These are phyloP conservation scores for Nylanderia fulva DNA, from an alignment of 1,140 invertebrate species.

Conservation along the genomic window DNA sequence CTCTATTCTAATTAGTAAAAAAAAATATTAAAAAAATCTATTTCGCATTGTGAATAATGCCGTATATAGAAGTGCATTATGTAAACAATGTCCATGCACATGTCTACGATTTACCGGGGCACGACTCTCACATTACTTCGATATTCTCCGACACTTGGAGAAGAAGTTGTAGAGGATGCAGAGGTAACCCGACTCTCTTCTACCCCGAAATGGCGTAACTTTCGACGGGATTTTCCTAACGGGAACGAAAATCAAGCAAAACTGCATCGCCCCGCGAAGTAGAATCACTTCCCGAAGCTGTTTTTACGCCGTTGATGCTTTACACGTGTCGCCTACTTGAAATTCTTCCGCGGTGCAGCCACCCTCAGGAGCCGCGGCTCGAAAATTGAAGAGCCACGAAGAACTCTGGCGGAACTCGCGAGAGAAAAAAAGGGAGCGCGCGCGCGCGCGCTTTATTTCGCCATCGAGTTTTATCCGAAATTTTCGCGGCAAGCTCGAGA, in stretches of 20 bases:
- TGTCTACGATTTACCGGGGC: background rate
- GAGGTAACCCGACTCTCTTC: too few species aligned
- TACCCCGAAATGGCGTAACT: slow-evolving; percentile 40
- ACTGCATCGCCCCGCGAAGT: slow-evolving; percentile 47
- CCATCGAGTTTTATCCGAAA: slow-evolving; percentile 48
- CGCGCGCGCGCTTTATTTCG: slow-evolving; percentile 42
- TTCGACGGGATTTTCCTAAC: slow-evolving; percentile 35
- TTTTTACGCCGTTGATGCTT: slow-evolving; percentile 43
- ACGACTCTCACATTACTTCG: background rate
- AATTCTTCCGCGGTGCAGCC: slow-evolving; percentile 43
- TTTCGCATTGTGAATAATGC: background rate
- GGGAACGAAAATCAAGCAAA: slow-evolving; percentile 44
- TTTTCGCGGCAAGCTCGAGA: slow-evolving; percentile 46
- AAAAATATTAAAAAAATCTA: too few species aligned
- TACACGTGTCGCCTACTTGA: slow-evolving; percentile 61
- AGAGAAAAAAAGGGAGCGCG: background rate
- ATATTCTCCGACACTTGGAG: slow-evolving; percentile 12
- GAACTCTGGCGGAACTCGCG: slow-evolving; percentile 12
- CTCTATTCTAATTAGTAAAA: background rate
- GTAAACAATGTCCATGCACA: background rate
- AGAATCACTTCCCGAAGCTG: slow-evolving; percentile 42
- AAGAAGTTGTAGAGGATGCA: slow-evolving; percentile 29
- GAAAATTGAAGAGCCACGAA: slow-evolving; percentile 45
- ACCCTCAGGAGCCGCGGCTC: slow-evolving; percentile 32
- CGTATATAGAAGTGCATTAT: background rate